These are phyloP conservation scores for Pelosia muscerda DNA, from an alignment of 2,888 invertebrate species.

Conservation along the genomic window DNA sequence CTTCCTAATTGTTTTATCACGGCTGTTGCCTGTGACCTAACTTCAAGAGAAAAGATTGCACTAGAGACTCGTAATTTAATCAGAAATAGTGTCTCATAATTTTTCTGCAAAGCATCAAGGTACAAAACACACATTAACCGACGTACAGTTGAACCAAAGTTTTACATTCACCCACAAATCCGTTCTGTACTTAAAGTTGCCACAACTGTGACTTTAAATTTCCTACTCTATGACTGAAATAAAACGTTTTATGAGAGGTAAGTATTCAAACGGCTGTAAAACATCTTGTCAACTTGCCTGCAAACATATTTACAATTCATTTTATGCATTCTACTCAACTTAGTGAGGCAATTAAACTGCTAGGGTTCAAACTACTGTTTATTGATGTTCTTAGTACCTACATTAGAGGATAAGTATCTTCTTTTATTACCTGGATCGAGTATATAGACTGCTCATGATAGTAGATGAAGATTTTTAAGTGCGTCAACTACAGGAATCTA, in stretches of 20 bases:
- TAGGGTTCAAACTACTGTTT: neutral
- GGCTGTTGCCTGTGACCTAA: too few relatives aligned
- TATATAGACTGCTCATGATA: too few relatives aligned
- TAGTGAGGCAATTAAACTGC: conserved; percentile 14
- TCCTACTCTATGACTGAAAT: conserved; percentile 25
- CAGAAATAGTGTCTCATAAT: too few relatives aligned
- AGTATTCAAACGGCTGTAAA: conserved; percentile 37
- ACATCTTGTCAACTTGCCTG: conserved; percentile 32
- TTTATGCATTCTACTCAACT: conserved; percentile 45
- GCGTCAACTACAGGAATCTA: too few relatives aligned
- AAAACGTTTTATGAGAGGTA: conserved; percentile 19
- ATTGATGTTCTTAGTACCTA: neutral
- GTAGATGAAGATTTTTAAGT: too few relatives aligned
- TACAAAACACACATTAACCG: neutral
- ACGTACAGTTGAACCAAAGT: neutral
- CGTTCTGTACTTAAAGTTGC: neutral
- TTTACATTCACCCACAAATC: neutral
- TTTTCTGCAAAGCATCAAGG: neutral
- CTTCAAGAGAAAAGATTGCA: too few relatives aligned
- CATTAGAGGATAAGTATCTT: neutral
- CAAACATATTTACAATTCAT: conserved; percentile 28
- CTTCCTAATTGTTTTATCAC: too few relatives aligned
- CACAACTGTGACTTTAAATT: neutral
- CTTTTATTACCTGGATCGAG: neutral
- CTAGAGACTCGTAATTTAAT: too few relatives aligned